phyloP scores from a whole-genome alignment of 2,888 invertebrate species.

The Harpalus rufipes region DNA sequence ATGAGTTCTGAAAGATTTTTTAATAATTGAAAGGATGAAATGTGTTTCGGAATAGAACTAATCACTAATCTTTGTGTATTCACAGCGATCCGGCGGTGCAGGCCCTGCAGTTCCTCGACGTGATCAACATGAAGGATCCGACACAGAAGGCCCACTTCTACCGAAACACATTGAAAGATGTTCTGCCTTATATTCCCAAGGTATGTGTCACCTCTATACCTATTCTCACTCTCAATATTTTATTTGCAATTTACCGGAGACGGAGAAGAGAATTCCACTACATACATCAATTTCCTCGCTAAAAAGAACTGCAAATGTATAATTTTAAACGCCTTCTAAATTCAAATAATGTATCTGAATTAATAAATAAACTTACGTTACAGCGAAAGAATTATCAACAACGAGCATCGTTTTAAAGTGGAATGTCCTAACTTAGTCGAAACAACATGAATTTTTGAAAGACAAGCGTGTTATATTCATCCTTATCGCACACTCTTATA shows the following conservation, averaged over 20 bases:
- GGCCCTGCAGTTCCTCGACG: constrained; percentile 95
- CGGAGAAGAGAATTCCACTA: constrained; percentile 25
- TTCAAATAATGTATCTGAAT: too few relatives aligned
- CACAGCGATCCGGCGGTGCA: constrained; percentile 92
- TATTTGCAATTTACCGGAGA: constrained; percentile 59
- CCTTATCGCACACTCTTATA: too few relatives aligned
- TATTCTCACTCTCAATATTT: constrained; percentile 61
- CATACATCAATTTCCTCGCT: constrained; percentile 54
- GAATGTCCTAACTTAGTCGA: too few relatives aligned
- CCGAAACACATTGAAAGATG: constrained; percentile 90
- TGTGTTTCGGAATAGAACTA: background rate
- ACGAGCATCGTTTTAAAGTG: too few relatives aligned
- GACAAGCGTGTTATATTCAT: too few relatives aligned
- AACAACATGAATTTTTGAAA: too few relatives aligned
- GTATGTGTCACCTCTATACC: constrained; percentile 78
- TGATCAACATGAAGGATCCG: constrained; percentile 94
- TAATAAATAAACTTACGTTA: too few relatives aligned
- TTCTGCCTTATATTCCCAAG: constrained; percentile 92
- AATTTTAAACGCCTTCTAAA: too few relatives aligned
- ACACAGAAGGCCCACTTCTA: constrained; percentile 94
- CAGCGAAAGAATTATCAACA: too few relatives aligned
- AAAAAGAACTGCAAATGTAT: constrained; percentile 57
- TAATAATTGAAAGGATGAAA: background rate
- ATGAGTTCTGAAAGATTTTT: too few relatives aligned
- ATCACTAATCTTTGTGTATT: constrained; percentile 31